Percentiles rank a stretch among this genome's conserved stretches.
Evolutionary conservation across 1,140 invertebrate species (phyloP).

Genomic region (Pogonognathellus flavescens): DNA sequence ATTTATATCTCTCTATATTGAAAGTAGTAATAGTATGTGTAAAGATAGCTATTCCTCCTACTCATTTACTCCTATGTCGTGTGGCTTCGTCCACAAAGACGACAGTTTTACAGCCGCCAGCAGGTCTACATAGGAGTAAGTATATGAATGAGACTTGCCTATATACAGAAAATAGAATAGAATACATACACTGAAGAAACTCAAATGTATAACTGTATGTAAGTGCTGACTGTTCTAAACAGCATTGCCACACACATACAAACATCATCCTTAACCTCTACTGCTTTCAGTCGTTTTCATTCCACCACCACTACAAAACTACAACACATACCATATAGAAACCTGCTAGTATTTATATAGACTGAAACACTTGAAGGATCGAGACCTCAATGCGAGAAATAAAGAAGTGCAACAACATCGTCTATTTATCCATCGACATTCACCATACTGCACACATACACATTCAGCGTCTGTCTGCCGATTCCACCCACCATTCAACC

Average conservation of each 20-base stretch:
- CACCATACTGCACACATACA: background rate
- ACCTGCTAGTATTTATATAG: too few relatives aligned
- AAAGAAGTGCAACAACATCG: slow-evolving; percentile 39
- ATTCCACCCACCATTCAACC: background rate
- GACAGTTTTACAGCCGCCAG: background rate
- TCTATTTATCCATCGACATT: slow-evolving; percentile 35
- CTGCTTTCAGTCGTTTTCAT: slow-evolving; percentile 17
- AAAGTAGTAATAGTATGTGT: too few relatives aligned
- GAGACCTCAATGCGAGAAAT: background rate
- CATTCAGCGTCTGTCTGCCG: background rate
- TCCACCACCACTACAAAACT: background rate
- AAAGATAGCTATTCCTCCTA: background rate
- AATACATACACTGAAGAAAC: background rate
- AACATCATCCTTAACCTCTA: slow-evolving; percentile 31
- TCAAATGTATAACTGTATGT: background rate
- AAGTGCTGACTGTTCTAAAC: slow-evolving; percentile 7
- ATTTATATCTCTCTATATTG: too few relatives aligned
- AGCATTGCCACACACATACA: slow-evolving; percentile 22
- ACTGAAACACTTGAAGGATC: background rate
- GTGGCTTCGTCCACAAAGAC: background rate
- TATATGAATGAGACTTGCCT: too few relatives aligned
- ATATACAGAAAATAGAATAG: background rate
- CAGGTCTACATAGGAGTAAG: too few relatives aligned
- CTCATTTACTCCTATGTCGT: background rate
- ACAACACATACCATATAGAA: background rate